These are phyloP conservation scores for Ophonus ardosiacus DNA, from an alignment of 2,888 invertebrate species.

Conservation along the genomic window DNA sequence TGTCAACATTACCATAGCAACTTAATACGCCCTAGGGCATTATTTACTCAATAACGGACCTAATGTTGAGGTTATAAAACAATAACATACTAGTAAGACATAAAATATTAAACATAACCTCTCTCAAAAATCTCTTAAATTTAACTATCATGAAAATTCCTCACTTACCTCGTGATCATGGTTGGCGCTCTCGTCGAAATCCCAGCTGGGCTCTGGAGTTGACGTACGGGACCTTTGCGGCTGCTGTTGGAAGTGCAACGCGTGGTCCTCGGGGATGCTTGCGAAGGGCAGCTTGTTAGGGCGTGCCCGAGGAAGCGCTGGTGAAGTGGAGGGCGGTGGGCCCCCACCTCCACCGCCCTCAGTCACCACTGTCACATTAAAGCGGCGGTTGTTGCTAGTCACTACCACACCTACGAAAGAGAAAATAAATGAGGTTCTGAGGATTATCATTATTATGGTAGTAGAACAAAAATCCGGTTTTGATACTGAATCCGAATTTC, in stretches of 20 bases:
- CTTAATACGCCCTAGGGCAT: too few relatives aligned
- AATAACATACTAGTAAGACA: too few relatives aligned
- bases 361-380: slow-evolving; percentile 77
- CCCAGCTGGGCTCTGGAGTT: slow-evolving; percentile 75
- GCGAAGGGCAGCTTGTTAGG: slow-evolving; percentile 72
- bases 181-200: slow-evolving; percentile 71
- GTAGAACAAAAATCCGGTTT: too few relatives aligned
- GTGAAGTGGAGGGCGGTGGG: slow-evolving; percentile 71
- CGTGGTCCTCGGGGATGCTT: slow-evolving; percentile 76
- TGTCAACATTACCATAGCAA: too few relatives aligned
- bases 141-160: too few relatives aligned
- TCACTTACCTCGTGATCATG: slow-evolving; percentile 2
- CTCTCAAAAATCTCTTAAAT: too few relatives aligned
- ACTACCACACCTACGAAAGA: slow-evolving; percentile 66
- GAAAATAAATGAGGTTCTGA: neutral
- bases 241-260: slow-evolving; percentile 74
- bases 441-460: neutral
- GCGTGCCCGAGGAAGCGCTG: slow-evolving; percentile 73
- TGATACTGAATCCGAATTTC: too few relatives aligned
- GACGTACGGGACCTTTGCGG: slow-evolving; percentile 70
- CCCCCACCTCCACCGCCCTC: slow-evolving; percentile 65
- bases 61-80: too few relatives aligned
- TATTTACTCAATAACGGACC: too few relatives aligned
- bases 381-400: slow-evolving; percentile 74
- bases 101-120: too few relatives aligned